Evolutionary conservation across 2,113 vertebrate genomes (phyloP).

Genomic region (Platycercus adscitus): DNA sequence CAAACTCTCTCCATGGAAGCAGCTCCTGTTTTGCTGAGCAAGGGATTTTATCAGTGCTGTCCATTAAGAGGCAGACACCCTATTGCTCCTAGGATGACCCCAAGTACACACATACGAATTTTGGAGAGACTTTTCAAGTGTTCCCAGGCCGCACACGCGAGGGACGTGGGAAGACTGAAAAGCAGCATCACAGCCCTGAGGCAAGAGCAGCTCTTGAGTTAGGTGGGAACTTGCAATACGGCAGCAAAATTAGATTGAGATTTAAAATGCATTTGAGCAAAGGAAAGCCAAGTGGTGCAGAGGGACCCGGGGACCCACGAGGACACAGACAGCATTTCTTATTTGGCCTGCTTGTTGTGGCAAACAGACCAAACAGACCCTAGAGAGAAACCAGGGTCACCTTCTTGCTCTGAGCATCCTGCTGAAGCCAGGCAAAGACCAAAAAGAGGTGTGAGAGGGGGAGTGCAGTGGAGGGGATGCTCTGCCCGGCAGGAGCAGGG

Average conservation of each 20-base stretch:
- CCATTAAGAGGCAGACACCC: not conserved
- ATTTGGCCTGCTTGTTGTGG: not conserved
- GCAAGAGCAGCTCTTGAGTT: not conserved
- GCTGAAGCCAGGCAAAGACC: not conserved
- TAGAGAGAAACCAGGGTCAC: not conserved
- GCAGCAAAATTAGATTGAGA: constrained; percentile 46
- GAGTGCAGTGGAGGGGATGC: not conserved
- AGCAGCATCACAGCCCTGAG: constrained; percentile 33
- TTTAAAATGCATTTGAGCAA: not conserved
- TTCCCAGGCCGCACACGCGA: not conserved
- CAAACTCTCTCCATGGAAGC: not conserved
- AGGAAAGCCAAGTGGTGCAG: not conserved
- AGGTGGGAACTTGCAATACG: not conserved
- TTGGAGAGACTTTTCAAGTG: not conserved
- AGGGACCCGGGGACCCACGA: not conserved
- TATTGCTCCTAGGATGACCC: not conserved
- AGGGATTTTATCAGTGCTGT: not conserved
- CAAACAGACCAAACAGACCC: not conserved
- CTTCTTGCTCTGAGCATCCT: not conserved
- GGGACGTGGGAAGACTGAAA: not conserved
- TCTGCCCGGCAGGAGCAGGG: not conserved
- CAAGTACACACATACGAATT: not conserved
- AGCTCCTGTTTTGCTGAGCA: not conserved
- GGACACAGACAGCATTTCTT: not conserved
- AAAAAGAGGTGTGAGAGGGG: not conserved